Evolutionary conservation across 2,113 vertebrate genomes (phyloP).

Genomic region (Pterocles burchelli): DNA sequence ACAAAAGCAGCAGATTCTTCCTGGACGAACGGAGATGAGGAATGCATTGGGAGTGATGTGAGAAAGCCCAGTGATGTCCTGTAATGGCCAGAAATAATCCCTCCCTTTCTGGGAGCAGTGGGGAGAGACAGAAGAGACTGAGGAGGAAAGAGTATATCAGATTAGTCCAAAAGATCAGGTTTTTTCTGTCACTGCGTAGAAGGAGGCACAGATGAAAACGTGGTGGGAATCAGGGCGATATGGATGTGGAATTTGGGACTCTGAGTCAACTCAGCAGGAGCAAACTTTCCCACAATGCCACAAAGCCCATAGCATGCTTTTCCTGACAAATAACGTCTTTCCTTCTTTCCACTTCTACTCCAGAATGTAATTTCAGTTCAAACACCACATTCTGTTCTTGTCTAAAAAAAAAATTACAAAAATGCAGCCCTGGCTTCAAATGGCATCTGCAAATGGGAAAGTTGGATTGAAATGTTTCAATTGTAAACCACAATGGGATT

Average conservation of each 20-base stretch:
- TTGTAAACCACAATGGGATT: not conserved
- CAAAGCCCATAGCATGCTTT: not conserved
- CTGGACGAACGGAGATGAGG: constrained; percentile 7
- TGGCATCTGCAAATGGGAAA: not conserved
- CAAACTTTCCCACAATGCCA: not conserved
- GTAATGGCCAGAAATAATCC: not conserved
- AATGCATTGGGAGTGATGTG: not conserved
- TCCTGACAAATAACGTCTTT: not conserved
- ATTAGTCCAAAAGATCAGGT: not conserved
- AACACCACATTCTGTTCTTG: not conserved
- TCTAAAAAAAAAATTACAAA: not conserved
- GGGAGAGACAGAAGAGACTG: not conserved
- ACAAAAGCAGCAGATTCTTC: not conserved
- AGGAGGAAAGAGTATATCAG: not conserved
- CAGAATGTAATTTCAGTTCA: not conserved
- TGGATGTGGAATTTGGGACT: not conserved
- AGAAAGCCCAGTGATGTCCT: not conserved
- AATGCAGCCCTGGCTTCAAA: not conserved
- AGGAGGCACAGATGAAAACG: not conserved
- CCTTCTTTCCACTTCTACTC: not conserved
- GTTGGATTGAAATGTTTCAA: not conserved
- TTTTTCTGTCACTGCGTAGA: not conserved
- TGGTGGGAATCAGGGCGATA: not conserved
- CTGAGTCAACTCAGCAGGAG: not conserved
- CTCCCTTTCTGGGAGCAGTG: not conserved